Evolutionary conservation across 2,888 invertebrate genomes (phyloP).

Genomic region (Chrysomela aeneicollis): DNA sequence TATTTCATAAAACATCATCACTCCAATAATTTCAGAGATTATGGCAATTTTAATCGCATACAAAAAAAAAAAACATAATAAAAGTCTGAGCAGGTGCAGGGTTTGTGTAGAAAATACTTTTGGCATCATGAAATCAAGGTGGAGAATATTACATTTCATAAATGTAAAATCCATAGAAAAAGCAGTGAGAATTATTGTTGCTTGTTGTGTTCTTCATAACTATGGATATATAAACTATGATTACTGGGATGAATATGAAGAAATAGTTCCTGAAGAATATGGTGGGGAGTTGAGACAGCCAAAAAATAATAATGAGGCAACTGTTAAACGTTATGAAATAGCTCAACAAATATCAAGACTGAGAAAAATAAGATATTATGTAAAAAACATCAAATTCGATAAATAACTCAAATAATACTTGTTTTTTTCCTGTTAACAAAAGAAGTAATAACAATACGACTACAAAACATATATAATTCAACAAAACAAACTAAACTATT

Average conservation of each 20-base stretch:
- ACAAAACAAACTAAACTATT: too few species aligned
- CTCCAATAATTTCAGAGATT: too few species aligned
- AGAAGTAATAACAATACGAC: too few species aligned
- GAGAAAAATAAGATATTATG: not conserved
- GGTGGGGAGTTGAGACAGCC: not conserved
- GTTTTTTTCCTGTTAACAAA: too few species aligned
- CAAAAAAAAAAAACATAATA: slow-evolving; percentile 6
- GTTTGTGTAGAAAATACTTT: not conserved
- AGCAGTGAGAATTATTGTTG: slow-evolving; percentile 10
- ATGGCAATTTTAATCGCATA: too few species aligned
- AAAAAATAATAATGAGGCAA: slow-evolving; percentile 5
- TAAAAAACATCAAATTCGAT: too few species aligned
- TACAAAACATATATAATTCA: too few species aligned
- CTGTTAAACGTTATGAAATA: slow-evolving; percentile 1
- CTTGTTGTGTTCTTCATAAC: slow-evolving; percentile 14
- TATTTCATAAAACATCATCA: too few species aligned
- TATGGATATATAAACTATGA: slow-evolving; percentile 16
- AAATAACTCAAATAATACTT: too few species aligned
- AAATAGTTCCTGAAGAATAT: slow-evolving; percentile 5
- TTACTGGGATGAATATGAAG: not conserved
- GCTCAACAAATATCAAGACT: too few species aligned
- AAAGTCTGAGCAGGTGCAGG: not conserved
- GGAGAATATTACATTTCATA: not conserved
- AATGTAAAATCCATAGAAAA: slow-evolving; percentile 6
- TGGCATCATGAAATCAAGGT: slow-evolving; percentile 5